phyloP scores from a whole-genome alignment of 2,888 invertebrate genomes.

The Formica aserva region DNA sequence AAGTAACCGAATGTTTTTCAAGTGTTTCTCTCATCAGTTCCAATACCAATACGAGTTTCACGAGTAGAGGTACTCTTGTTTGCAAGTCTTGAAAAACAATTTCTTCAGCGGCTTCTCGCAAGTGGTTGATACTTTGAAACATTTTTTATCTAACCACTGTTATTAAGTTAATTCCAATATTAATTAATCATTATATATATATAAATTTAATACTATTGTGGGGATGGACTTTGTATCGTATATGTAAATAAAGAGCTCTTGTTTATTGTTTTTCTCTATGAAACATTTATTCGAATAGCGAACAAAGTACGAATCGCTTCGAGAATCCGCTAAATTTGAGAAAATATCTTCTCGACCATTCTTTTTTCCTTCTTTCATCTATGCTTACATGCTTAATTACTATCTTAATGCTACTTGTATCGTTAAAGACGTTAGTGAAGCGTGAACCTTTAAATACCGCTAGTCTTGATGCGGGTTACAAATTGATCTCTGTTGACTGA shows the following conservation, averaged over 20 bases:
- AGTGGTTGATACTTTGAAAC: constrained; percentile 18
- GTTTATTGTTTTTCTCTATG: neutral
- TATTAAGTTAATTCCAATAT: neutral
- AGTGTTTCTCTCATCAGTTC: constrained; percentile 11
- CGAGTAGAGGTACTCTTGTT: constrained; percentile 37
- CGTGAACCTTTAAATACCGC: constrained; percentile 85
- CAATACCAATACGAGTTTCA: constrained; percentile 21
- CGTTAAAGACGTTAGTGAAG: constrained; percentile 84
- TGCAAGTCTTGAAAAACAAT: constrained; percentile 36
- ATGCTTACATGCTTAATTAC: constrained; percentile 71
- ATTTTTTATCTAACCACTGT: neutral
- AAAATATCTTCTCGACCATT: constrained; percentile 31
- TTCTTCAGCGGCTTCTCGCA: neutral
- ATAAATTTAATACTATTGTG: neutral
- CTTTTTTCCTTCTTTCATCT: constrained; percentile 44
- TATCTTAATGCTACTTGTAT: constrained; percentile 75
- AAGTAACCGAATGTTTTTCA: constrained; percentile 24
- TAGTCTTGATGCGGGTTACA: constrained; percentile 85
- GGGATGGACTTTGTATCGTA: neutral
- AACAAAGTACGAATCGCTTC: constrained; percentile 43
- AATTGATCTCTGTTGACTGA: constrained; percentile 68
- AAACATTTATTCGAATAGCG: neutral
- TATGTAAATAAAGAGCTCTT: neutral
- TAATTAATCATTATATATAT: neutral
- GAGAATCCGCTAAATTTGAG: constrained; percentile 45